Evolutionary conservation across 2,113 vertebrate genomes (phyloP).

Genomic region (Strix uralensis): DNA sequence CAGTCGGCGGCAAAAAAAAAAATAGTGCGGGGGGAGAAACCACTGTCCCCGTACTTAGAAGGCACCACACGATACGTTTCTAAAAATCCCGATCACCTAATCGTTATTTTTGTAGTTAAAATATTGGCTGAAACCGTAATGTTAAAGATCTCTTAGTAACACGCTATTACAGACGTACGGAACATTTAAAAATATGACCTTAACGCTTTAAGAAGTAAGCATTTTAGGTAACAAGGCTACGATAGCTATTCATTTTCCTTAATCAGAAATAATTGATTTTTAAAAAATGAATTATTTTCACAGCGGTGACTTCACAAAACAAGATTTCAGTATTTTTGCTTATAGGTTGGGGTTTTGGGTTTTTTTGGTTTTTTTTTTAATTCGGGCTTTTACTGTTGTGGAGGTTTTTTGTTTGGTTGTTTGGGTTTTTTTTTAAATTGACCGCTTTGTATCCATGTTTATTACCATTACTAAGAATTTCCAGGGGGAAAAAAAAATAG

Average conservation of each 20-base stretch:
- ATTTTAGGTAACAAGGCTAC: background rate
- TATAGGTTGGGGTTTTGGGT: background rate
- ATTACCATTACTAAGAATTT: background rate
- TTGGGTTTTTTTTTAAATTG: background rate
- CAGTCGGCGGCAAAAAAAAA: rapidly evolving
- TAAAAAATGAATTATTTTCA: background rate
- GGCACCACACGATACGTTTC: background rate
- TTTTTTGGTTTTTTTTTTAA: background rate
- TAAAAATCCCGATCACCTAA: background rate
- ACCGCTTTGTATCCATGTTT: background rate
- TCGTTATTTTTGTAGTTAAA: background rate
- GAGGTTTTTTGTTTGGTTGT: too few species aligned
- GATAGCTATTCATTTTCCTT: background rate
- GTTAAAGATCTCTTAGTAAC: background rate
- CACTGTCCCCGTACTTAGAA: background rate
- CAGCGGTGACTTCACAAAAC: background rate
- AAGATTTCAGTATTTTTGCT: background rate
- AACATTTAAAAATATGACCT: background rate
- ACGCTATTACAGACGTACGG: rapidly evolving
- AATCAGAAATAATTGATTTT: background rate
- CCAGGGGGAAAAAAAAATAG: background rate
- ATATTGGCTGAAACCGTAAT: background rate
- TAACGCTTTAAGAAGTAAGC: background rate
- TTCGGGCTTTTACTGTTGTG: background rate
- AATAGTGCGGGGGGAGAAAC: rapidly evolving